Percentiles rank a stretch among this genome's conserved stretches.
Evolutionary conservation across 2,888 invertebrate genomes (phyloP).

Genomic region (Dicranocentrus wangi): DNA sequence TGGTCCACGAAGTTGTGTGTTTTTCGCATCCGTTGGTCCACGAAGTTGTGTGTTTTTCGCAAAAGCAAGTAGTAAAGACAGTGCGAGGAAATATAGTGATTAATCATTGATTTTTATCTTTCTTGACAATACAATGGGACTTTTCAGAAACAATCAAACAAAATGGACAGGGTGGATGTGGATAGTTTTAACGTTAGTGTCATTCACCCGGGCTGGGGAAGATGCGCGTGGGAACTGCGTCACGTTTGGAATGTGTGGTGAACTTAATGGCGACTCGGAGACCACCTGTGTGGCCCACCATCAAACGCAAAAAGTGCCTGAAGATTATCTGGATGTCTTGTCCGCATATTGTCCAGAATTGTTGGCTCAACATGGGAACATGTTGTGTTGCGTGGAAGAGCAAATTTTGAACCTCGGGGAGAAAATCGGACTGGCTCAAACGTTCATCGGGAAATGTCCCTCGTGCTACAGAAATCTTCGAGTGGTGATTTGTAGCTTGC

Average conservation of each 20-base stretch:
- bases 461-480: conserved; percentile 86
- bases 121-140: no score
- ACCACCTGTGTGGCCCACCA: conserved; percentile 76
- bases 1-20: no score
- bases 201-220: no score
- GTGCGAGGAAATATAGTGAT: no score
- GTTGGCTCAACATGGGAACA: conserved; percentile 22
- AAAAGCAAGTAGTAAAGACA: no score
- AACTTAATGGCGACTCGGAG: conserved; percentile 33
- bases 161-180: no score
- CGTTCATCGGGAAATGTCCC: conserved; percentile 86
- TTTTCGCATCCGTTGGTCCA: no score
- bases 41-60: no score
- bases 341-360: conserved; percentile 66
- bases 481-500: conserved; percentile 85
- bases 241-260: conserved; percentile 79
- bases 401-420: conserved; percentile 63
- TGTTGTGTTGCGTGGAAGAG: conserved; percentile 65
- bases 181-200: no score
- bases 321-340: conserved; percentile 63
- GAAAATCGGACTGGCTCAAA: conserved; percentile 77
- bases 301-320: conserved; percentile 31
- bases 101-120: no score
- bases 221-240: conserved; percentile 77
- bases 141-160: no score